Evolutionary conservation across 2,797 vertebrate genomes (phyloP).

Genomic region (Galaxias olidus): DNA sequence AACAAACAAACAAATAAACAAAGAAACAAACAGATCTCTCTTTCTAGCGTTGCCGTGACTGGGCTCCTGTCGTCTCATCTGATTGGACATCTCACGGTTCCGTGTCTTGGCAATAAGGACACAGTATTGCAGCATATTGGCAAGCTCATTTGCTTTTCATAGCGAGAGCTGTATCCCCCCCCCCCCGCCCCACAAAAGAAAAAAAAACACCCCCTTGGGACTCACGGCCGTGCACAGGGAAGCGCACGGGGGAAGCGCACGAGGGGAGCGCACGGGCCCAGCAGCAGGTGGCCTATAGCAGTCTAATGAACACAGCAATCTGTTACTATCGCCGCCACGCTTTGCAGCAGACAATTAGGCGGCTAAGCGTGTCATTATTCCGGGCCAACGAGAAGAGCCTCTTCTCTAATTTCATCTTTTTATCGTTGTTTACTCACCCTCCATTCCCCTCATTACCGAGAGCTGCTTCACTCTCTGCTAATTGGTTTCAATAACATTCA

Average conservation of each 20-base stretch:
- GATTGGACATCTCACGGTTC: conserved; percentile 92
- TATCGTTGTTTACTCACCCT: conserved; percentile 99
- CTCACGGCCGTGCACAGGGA: conserved; percentile 82
- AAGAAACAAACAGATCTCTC: background rate
- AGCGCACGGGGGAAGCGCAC: conserved; percentile 61
- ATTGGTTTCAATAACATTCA: conserved; percentile 99
- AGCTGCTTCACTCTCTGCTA: conserved; percentile 99
- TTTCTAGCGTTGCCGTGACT: conserved; percentile 46
- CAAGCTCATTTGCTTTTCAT: conserved; percentile 97
- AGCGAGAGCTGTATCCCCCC: conserved; percentile 91
- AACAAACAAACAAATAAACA: no score
- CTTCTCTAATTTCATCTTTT: conserved; percentile 99
- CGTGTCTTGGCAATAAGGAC: conserved; percentile 95
- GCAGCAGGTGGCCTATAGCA: conserved; percentile 99
- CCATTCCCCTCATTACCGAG: conserved; percentile 99
- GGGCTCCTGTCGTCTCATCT: conserved; percentile 92
- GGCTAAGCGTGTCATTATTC: conserved; percentile 99
- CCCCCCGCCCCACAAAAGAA: conserved; percentile 82
- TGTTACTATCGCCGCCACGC: conserved; percentile 92
- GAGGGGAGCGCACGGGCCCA: conserved; percentile 88
- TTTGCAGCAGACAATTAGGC: conserved; percentile 99
- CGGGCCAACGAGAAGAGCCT: conserved; percentile 98
- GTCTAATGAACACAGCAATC: conserved; percentile 99
- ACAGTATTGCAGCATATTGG: conserved; percentile 99
- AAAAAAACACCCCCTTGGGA: conserved; percentile 85